Evolutionary conservation across 2,888 invertebrate genomes (phyloP).

Genomic region (Mesorhabditis belari): DNA sequence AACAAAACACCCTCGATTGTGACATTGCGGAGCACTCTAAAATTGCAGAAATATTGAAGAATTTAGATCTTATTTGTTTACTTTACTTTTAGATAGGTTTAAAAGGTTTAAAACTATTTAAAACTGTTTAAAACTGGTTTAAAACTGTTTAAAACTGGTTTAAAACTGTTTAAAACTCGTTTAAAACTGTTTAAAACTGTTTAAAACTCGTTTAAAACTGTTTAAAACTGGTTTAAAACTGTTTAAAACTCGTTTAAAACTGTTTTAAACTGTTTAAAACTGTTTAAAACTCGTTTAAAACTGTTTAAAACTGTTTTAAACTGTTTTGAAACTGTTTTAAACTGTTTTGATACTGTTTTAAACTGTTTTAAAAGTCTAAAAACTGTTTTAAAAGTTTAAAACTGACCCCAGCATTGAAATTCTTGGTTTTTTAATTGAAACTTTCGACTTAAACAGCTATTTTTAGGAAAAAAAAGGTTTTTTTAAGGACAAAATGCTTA

Average conservation of each 20-base stretch:
- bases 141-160: too few relatives aligned
- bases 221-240: too few relatives aligned
- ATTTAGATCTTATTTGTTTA: neutral
- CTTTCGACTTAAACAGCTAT: neutral
- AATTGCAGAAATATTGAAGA: neutral
- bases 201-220: too few relatives aligned
- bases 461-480: neutral
- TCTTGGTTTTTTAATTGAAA: neutral
- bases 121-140: neutral
- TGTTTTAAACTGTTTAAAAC: too few relatives aligned
- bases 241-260: neutral
- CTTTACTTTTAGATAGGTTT: neutral
- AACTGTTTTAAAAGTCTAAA: neutral
- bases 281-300: too few relatives aligned
- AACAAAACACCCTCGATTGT: slow-evolving; percentile 17
- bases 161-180: neutral
- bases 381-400: neutral
- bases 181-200: neutral
- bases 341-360: neutral
- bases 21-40: slow-evolving; percentile 9
- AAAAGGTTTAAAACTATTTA: neutral
- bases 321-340: too few relatives aligned
- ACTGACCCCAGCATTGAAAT: too few relatives aligned
- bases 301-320: neutral
- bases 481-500: neutral